Conservation (phyloP, 2,113 vertebrate species). For the Labeo catla region DNA sequence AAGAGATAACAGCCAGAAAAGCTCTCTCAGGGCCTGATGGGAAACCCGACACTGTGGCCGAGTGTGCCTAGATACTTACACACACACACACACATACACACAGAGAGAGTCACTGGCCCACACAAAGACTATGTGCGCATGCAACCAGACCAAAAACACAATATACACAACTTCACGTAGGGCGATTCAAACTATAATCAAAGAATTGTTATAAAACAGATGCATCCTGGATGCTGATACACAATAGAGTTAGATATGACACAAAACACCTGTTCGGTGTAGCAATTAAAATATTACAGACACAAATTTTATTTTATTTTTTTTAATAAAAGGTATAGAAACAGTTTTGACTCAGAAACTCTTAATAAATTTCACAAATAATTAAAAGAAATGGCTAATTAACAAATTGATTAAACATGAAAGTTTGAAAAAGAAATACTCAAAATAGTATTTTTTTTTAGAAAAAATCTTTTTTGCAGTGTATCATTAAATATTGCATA, state of each 20-base stretch:
- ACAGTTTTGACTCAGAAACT: too few relatives aligned
- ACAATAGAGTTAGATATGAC: background rate
- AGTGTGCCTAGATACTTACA: slow-evolving; percentile 7
- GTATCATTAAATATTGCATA: background rate
- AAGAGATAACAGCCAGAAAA: slow-evolving; percentile 13
- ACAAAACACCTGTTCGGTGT: background rate
- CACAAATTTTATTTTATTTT: background rate
- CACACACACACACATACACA: slow-evolving; percentile 36
- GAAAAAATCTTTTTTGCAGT: too few relatives aligned
- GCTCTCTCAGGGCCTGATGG: slow-evolving; percentile 13
- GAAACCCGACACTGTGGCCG: slow-evolving; percentile 28
- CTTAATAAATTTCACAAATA: too few relatives aligned
- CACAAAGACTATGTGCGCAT: background rate
- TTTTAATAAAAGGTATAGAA: too few relatives aligned
- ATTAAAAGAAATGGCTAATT: background rate
- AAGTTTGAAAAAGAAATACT: too few relatives aligned
- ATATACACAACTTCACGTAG: background rate
- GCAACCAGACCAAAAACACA: slow-evolving; percentile 15
- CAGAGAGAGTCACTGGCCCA: background rate
- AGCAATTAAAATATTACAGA: background rate
- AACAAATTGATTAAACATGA: too few relatives aligned
- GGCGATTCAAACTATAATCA: background rate
- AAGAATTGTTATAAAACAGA: background rate
- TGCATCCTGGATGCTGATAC: background rate
- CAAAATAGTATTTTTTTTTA: too few relatives aligned